These are phyloP conservation scores for Cercopithecus neglectus DNA, from an alignment of 2,797 vertebrate genomes.

Conservation along the genomic window DNA sequence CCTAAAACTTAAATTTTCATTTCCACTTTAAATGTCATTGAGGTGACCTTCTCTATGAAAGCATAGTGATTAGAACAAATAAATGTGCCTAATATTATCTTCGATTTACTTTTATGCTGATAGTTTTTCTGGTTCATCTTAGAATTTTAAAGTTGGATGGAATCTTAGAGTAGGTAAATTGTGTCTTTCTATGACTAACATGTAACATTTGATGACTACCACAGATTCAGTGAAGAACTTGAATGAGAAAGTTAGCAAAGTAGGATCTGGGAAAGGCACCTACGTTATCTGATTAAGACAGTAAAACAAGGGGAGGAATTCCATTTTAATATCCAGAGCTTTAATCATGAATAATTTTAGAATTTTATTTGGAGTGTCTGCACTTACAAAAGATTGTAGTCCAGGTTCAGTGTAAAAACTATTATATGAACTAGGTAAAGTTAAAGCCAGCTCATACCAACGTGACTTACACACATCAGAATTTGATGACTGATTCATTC, in stretches of 20 bases:
- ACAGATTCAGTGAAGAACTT: neutral
- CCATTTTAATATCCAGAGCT: neutral
- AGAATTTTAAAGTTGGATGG: neutral
- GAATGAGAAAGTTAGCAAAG: neutral
- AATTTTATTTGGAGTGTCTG: neutral
- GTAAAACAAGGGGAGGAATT: neutral
- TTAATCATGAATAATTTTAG: neutral
- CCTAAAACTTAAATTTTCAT: neutral
- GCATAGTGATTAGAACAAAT: neutral
- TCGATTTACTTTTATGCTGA: neutral
- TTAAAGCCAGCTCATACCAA: neutral
- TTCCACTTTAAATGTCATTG: conserved; percentile 3
- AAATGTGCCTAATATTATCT: neutral
- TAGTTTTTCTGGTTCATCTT: neutral
- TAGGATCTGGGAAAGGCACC: neutral
- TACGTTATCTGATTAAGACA: neutral
- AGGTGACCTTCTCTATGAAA: neutral
- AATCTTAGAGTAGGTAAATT: neutral
- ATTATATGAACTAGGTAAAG: neutral
- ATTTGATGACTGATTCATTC: neutral
- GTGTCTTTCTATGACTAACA: neutral
- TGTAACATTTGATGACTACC: neutral
- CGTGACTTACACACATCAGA: neutral
- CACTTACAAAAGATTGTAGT: neutral
- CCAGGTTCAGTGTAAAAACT: neutral